Percentiles rank a stretch among this genome's conserved stretches.
phyloP scores from a whole-genome alignment of 2,113 vertebrate genomes.

The Scomber japonicus region DNA sequence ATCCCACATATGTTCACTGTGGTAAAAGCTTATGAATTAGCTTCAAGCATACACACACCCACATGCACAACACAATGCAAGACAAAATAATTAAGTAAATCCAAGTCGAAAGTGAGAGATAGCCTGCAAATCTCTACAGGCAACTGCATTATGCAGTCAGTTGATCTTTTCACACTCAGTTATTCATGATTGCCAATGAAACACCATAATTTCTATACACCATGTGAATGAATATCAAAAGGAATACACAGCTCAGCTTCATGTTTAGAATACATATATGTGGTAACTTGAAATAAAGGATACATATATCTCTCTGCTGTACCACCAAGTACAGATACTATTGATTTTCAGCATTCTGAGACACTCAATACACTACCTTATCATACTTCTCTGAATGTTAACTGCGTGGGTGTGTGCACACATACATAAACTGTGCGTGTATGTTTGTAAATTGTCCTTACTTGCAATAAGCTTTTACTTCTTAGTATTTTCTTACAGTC shows the following conservation, averaged over 20 bases:
- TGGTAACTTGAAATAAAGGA: neutral
- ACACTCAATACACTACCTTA: neutral
- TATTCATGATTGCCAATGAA: constrained; percentile 20
- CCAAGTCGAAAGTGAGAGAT: constrained; percentile 3
- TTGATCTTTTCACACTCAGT: constrained; percentile 29
- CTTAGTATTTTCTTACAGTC: neutral
- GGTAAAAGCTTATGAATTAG: neutral
- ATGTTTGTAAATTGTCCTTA: neutral
- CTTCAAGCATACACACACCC: neutral
- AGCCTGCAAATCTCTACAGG: constrained; percentile 2
- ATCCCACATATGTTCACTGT: neutral
- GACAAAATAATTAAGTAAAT: constrained; percentile 5
- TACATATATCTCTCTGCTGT: neutral
- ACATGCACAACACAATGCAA: constrained; percentile 2
- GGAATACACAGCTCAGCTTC: neutral
- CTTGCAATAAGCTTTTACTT: neutral
- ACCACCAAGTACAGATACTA: neutral
- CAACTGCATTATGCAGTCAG: neutral
- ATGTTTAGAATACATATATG: neutral
- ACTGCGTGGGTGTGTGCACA: constrained; percentile 14
- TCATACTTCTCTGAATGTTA: constrained; percentile 3
- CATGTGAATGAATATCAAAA: constrained; percentile 6
- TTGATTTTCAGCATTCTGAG: neutral
- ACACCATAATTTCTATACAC: constrained; percentile 1
- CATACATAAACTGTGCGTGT: neutral